Base-by-base conservation (phyloP, 2,113 vertebrate species). In the Cololabis saira region DNA sequence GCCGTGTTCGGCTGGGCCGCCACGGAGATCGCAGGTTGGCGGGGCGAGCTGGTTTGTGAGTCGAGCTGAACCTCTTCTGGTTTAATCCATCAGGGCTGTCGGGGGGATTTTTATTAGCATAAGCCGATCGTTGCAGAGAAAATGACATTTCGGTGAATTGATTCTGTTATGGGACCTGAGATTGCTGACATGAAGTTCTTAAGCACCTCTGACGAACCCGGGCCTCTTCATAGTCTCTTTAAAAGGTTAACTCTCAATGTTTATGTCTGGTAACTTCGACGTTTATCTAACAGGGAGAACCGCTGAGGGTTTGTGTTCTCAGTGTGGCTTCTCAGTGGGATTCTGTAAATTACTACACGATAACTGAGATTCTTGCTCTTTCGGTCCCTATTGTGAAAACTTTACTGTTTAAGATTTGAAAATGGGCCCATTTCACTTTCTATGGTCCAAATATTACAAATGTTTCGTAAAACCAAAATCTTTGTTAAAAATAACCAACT, bases 131-230 rank as follows among this genome's bases (percentile, higher is more conserved):
- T 40, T 42, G 44, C 1, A 3, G 4, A 19, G 37, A 71, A 3
- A 54, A 55, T 19, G 13, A 48, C 5, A 70, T 53, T 54, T 45
- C 27, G 11, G 22, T 19, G 17, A 45, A 53, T 70, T 17, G 19
- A 60, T 60, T 69, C 1, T 52, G 49, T 44, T 44, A 44, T 51
- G 40, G 12, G 22, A 57, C n/a, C 10, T 3, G 16, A 48, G 27
- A 47, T n/a, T 47, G 17, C 43, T 48, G 43, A 37, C 19, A 24
- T n/a, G 24, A 54, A 43, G 12, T 15, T 64, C 50, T 41, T 14
- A 45, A 37, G 33, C 12, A 27, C 22, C 5, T 1, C 14, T 24
- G 18, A 67, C 40, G 27, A 41, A 27, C 19, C 19, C 3, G 44
- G 22, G 10, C 40, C 19, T 37, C 5, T 16, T 22, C 54, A 27